Percentiles rank a stretch among this genome's conserved stretches.
Evolutionary conservation across 2,113 vertebrate species (phyloP).

Genomic region (Rhineura floridana): DNA sequence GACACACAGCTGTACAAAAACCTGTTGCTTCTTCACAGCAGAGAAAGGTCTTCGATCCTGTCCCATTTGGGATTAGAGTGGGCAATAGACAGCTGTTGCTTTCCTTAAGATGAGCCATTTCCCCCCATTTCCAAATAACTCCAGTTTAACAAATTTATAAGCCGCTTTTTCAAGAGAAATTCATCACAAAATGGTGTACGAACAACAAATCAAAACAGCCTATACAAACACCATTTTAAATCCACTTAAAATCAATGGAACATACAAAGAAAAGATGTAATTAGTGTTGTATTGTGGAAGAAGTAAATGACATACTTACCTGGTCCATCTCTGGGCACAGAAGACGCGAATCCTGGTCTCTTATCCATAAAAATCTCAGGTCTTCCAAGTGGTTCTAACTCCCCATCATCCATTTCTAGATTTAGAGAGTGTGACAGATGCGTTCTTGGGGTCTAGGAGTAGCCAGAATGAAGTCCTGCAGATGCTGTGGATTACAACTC

Average conservation of each 20-base stretch:
- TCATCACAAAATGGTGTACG: too few species aligned
- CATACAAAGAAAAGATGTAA: not conserved
- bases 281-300: fast-evolving
- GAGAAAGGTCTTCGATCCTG: too few species aligned
- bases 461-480: too few species aligned
- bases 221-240: not conserved
- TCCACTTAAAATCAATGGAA: not conserved
- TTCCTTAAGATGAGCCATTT: not conserved
- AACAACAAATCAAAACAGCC: too few species aligned
- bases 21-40: not conserved
- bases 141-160: too few species aligned
- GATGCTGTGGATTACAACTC: too few species aligned
- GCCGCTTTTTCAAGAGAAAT: too few species aligned
- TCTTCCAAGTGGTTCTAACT: not conserved
- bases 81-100: not conserved
- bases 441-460: not conserved
- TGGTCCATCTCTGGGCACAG: not conserved
- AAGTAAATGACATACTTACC: too few species aligned
- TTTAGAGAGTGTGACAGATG: fast-evolving
- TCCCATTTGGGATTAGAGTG: not conserved
- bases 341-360: too few species aligned
- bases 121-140: not conserved
- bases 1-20: conserved; percentile 42
- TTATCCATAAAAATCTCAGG: not conserved
- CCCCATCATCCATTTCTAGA: not conserved